Evolutionary conservation across 2,888 invertebrate genomes (phyloP).

Genomic region (Platerodrilus igneus): DNA sequence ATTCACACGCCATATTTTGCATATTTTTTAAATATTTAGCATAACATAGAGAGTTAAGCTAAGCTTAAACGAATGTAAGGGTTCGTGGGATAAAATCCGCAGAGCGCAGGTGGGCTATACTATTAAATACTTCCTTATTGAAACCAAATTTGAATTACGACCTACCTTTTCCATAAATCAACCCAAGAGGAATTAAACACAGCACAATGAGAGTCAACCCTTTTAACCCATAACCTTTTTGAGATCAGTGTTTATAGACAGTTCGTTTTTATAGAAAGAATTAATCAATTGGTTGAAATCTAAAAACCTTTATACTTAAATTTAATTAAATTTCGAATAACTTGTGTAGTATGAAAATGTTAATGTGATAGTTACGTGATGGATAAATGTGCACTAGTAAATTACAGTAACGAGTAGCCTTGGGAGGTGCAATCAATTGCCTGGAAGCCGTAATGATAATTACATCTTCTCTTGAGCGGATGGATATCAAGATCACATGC

Average conservation of each 20-base stretch:
- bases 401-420: slow-evolving; percentile 30
- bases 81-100: slow-evolving; percentile 36
- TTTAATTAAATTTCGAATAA: too few relatives aligned
- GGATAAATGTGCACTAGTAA: too few relatives aligned
- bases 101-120: slow-evolving; percentile 39
- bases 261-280: too few relatives aligned
- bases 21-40: too few relatives aligned
- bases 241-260: too few relatives aligned
- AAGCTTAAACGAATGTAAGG: too few relatives aligned
- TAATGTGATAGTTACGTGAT: too few relatives aligned
- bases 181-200: slow-evolving; percentile 32
- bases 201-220: slow-evolving; percentile 27
- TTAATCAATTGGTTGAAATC: too few relatives aligned
- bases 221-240: slow-evolving; percentile 32
- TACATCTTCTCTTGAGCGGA: slow-evolving; percentile 21
- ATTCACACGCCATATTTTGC: too few relatives aligned
- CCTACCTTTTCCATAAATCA: slow-evolving; percentile 36
- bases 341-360: too few relatives aligned
- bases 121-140: slow-evolving; percentile 38
- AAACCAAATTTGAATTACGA: slow-evolving; percentile 35
- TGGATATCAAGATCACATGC: slow-evolving; percentile 24
- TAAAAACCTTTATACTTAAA: too few relatives aligned
- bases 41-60: too few relatives aligned
- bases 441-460: slow-evolving; percentile 30
- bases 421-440: slow-evolving; percentile 29